phyloP scores from a whole-genome alignment of 1,140 invertebrate genomes.

The Drosophila lowei region DNA sequence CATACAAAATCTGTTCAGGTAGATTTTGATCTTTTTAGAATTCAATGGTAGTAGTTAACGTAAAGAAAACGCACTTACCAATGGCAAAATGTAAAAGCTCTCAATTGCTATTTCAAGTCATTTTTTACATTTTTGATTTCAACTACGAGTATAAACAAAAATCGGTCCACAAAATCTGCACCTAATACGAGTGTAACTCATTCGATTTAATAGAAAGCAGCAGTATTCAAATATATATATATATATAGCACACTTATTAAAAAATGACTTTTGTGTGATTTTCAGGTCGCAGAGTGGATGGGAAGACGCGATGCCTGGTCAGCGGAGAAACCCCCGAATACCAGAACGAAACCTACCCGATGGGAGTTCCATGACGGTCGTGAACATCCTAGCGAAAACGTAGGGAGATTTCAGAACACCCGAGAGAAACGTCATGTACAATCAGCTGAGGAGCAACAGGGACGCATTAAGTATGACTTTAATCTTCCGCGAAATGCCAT shows the following conservation, averaged over 20 bases:
- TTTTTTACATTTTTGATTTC: conserved; percentile 61
- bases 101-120: conserved; percentile 65
- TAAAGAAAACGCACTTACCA: conserved; percentile 52
- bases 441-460: conserved; percentile 75
- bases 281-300: conserved; percentile 86
- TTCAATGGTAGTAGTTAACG: conserved; percentile 53
- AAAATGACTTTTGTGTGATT: conserved; percentile 1
- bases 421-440: conserved; percentile 49
- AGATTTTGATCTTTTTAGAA: conserved; percentile 78
- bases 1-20: conserved; percentile 89
- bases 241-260: no score
- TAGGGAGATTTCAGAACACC: conserved; percentile 53
- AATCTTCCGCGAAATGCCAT: neutral
- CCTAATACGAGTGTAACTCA: conserved; percentile 18
- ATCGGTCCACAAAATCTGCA: conserved; percentile 36
- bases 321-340: conserved; percentile 86
- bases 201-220: neutral
- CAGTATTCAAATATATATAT: no score
- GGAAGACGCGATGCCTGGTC: conserved; percentile 90
- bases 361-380: conserved; percentile 88
- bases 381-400: conserved; percentile 78
- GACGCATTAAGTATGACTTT: conserved; percentile 68
- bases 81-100: conserved; percentile 56
- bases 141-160: conserved; percentile 22
- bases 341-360: conserved; percentile 86